A percentile compares a stretch with the other conserved stretches of the same genome.
These are phyloP conservation scores for Cassiopea xamachana DNA, from an alignment of 30 jellyfish, hydroid and myxozoan genomes.

Conservation along the genomic window DNA sequence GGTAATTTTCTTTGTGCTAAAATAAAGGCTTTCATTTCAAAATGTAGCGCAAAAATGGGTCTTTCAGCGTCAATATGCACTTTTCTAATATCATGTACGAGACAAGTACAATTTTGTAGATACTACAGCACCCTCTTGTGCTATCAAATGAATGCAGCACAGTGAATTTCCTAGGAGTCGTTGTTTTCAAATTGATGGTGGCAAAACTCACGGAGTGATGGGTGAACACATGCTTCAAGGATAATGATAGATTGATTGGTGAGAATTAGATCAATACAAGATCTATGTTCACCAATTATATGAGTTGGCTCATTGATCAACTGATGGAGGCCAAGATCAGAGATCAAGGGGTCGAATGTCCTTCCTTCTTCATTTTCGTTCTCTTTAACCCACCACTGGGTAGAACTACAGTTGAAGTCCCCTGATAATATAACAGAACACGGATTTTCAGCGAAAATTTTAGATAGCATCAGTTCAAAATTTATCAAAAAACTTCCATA, in stretches of 20 bases:
- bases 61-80: no score
- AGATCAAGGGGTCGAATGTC: conserved; percentile 5
- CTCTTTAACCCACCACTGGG: no score
- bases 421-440: not conserved
- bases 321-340: conserved; percentile 37
- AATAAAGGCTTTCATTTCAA: no score
- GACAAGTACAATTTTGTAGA: not conserved
- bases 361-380: conserved; percentile 30
- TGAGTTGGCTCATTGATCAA: conserved; percentile 32
- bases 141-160: no score
- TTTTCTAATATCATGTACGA: no score
- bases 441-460: not conserved
- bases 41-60: no score
- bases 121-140: not conserved
- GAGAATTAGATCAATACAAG: conserved; percentile 33
- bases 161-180: conserved; percentile 6
- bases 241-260: conserved; percentile 44
- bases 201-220: not conserved
- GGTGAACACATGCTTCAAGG: conserved; percentile 7
- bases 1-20: no score
- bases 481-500: not conserved
- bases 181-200: conserved; percentile 21
- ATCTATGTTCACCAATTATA: conserved; percentile 21
- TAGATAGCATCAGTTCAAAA: not conserved
- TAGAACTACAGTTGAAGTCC: not conserved